A percentile compares a stretch with the other conserved stretches of the same genome.
These are phyloP conservation scores for Cassiopea andromeda DNA, from an alignment of 30 jellyfish, hydroid and myxozoan genomes.

Conservation along the genomic window DNA sequence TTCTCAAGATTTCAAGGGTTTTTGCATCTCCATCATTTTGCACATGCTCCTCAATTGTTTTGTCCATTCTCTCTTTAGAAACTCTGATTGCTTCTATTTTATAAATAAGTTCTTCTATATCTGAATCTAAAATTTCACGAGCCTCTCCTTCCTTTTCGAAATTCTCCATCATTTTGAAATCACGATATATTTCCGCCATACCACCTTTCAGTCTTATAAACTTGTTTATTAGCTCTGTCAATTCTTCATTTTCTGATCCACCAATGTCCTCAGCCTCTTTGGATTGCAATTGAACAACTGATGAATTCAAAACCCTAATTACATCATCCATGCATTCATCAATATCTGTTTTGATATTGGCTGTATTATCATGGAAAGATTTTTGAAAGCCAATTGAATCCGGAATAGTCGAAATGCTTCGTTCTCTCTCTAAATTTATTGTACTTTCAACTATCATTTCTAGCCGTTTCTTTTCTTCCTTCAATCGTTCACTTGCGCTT, in stretches of 20 bases:
- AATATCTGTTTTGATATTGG: background rate
- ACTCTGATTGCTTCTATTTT: constrained; percentile 53
- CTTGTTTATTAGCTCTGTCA: background rate
- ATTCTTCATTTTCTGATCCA: background rate
- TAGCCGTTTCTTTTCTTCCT: constrained; percentile 30
- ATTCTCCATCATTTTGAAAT: background rate
- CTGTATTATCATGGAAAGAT: background rate
- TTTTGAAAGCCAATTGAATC: background rate
- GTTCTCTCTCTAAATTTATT: constrained; percentile 9
- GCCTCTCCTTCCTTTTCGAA: constrained; percentile 28
- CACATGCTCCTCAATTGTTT: constrained; percentile 40
- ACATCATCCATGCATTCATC: constrained; percentile 38
- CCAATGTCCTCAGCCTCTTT: background rate
- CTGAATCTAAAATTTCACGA: constrained; percentile 38
- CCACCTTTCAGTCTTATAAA: background rate
- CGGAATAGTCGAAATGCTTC: background rate
- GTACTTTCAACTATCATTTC: constrained; percentile 8
- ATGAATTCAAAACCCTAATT: background rate
- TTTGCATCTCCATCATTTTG: constrained; percentile 51
- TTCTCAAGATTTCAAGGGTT: constrained; percentile 18
- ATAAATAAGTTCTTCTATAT: constrained; percentile 41
- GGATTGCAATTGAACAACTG: constrained; percentile 4
- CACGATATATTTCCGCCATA: constrained; percentile 6
- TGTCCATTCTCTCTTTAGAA: constrained; percentile 35
- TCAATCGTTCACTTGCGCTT: constrained; percentile 11